phyloP scores from a whole-genome alignment of 23 tunicate genomes.

The Styela clava region DNA sequence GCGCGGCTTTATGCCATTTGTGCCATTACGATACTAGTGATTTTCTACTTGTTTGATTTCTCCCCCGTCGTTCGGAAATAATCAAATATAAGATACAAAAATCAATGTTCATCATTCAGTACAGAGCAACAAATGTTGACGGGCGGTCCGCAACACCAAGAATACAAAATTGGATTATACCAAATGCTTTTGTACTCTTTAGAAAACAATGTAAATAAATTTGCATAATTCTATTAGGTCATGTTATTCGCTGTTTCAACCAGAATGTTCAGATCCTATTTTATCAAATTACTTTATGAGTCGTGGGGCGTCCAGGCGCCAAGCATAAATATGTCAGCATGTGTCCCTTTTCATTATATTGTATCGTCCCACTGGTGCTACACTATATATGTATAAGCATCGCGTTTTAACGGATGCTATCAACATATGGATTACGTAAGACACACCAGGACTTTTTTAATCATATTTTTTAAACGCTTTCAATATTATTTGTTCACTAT shows the following conservation, averaged over 20 bases:
- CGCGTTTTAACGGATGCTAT: not conserved
- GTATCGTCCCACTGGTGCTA: not conserved
- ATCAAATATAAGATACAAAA: slow-evolving; percentile 24
- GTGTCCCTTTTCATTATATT: not conserved
- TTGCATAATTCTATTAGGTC: slow-evolving; percentile 33
- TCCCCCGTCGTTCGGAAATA: slow-evolving; percentile 10
- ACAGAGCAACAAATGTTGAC: slow-evolving; percentile 1
- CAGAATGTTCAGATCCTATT: slow-evolving; percentile 11
- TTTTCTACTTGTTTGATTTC: slow-evolving; percentile 8
- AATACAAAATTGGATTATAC: slow-evolving; percentile 18
- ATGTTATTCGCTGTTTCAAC: slow-evolving; percentile 22
- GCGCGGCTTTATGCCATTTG: slow-evolving; percentile 29
- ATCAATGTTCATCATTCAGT: slow-evolving; percentile 21
- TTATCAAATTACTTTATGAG: slow-evolving; percentile 21
- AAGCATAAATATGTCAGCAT: slow-evolving; percentile 36
- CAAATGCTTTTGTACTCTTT: slow-evolving; percentile 19
- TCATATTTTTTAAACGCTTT: too few species aligned
- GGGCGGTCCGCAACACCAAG: slow-evolving; percentile 20
- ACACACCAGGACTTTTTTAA: not conserved
- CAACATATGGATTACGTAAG: slow-evolving; percentile 7
- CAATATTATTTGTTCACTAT: too few species aligned
- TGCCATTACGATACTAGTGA: slow-evolving; percentile 14
- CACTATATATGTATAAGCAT: too few species aligned
- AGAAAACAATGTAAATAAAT: slow-evolving; percentile 31
- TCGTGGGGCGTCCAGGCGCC: slow-evolving; percentile 23